Base-by-base conservation (phyloP, 2,113 vertebrate species). In the Galemys pyrenaicus region DNA sequence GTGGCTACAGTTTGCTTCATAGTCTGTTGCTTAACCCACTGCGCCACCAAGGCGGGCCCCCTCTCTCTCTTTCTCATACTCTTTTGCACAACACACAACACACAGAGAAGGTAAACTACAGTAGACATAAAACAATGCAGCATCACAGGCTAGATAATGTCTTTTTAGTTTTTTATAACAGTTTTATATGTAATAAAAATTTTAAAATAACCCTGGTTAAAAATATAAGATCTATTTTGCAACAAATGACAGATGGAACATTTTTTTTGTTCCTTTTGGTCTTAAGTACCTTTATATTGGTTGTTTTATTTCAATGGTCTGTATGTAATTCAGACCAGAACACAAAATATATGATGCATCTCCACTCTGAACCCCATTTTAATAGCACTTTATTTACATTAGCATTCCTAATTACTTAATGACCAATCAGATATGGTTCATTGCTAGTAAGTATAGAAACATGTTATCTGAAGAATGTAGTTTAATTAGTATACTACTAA, bases 391-490 rank as follows among this genome's bases (percentile, higher is more conserved):
- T 99, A 98, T 99, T 99, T 99, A 98, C 98, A 99, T 99, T 99
- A 99, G 98, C 99, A 99, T 99, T 99, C 98, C 98, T 99, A 99
- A 99, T 99, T 99, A 99, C 98, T 99, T 99, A 99, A 99, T 99
- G 99, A 99, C 98, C 98, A 99, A 99, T 99, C 99, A 99, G 99
- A 99, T 99, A 99, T 98, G 99, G 99, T 99, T 99, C 99, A 99
- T 98, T 99, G 99, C 98, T 98, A 97, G 98, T 97, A 98, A 99
- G 98, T 98, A 98, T 98, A 98, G 98, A 99, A 98, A 98, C 98
- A 99, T 98, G 98, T 98, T 98, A 98, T 99, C 98, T 98, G 98
- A 99, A 98, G 98, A 98, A 98, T 98, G 98, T 98, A 97, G 98
- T 99, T 99, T 99, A 99, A 99, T 99, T 99, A 99, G 98, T 98